Evolutionary conservation across 2,888 invertebrate genomes (phyloP), one percentile per base, ranked within the genome.

Genomic region (Cryptocheilus praepositus): DNA sequence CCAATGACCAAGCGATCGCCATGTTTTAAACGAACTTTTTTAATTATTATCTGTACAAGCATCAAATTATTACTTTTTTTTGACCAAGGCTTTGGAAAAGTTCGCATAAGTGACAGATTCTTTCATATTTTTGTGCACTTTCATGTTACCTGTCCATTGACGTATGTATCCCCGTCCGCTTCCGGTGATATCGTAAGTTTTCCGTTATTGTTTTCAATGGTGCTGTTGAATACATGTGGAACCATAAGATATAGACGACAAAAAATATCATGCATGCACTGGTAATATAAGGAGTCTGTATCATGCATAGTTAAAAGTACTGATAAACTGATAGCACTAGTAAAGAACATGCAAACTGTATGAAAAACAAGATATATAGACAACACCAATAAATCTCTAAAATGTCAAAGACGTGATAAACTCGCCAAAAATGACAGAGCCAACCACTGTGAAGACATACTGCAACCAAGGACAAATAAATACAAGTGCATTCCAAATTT

Each of bases 1-100:
- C 91, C 92, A 53, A 92, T 90, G 0, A 92, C 90, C 52, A 92
- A 77, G 22, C 92, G 90, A 83, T 92, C 92, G 0, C 91, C 91
- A 71, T 92, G 90, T 59, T 88, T 89, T 61, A 92, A 84, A 64
- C 85, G 81, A 1, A 89, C 83, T 61, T 85, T 86, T 7, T 84
- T 81, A 15, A 79, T 83, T n/a, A 91, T 83, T 51, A 90, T 79
- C 82, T 91, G 86, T 0, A 61, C 54, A 5, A 36, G 16, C 13
- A 45, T 16, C 36, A 28, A 56, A 43, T 54, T 21, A 21, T 52
- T 52, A 28, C 0, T n/a, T 25, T 58, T 57, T 16, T 28, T 5
- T 11, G 13, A 15, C 13, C 11, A 0, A 28, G 52, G 13, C 1
- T 15, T 21, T 0, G 46, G 64, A 46, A 58, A 67, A 1, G n/a